Base-by-base conservation (phyloP, 2,797 vertebrate genomes). In the Chelonia mydas region DNA sequence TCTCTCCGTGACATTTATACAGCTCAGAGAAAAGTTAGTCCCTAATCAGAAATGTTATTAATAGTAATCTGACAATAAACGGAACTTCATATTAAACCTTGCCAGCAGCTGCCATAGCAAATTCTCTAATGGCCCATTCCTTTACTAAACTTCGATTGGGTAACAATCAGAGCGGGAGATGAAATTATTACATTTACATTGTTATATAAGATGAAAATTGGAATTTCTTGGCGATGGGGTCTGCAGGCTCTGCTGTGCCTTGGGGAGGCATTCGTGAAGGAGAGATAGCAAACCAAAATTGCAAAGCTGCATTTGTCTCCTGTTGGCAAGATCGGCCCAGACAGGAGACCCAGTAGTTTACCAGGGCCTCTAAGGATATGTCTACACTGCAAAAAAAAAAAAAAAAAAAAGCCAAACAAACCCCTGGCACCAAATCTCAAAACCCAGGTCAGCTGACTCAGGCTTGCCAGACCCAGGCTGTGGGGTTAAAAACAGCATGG, bases 131-230 rank as follows among this genome's bases (percentile, higher is more conserved):
- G 89, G 95, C 93, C 92, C 92, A n/a, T 94, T 94, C 94, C 90
- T 93, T 93, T 90, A 95, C 94, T 96, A 94, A 96, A 94, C 81
- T 28, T 94, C 94, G 94, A 94, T 78, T 96, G 93, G 93, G 96
- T 37, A 97, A 94, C 97, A 95, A 90, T 86, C 92, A 84, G 87
- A 97, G 96, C 96, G 12, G 94, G 92, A 83, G 95, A 86, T 80
- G 79, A 87, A 96, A 96, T 91, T 87, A 92, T 88, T 90, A 55
- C 87, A 95, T 96, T 96, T 94, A 94, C 89, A 88, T 94, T 96
- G 94, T 94, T 93, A 89, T 6, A 83, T 72, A 95, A 93, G 83
- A 86, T 16, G 85, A 89, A 94, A 84, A 84, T 86, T 41, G 4
- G 83, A 83, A 92, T 92, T 94, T 90, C 83, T 54, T 85, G 91